Conservation (phyloP, 2,113 vertebrate species). For the Morone chrysops region DNA sequence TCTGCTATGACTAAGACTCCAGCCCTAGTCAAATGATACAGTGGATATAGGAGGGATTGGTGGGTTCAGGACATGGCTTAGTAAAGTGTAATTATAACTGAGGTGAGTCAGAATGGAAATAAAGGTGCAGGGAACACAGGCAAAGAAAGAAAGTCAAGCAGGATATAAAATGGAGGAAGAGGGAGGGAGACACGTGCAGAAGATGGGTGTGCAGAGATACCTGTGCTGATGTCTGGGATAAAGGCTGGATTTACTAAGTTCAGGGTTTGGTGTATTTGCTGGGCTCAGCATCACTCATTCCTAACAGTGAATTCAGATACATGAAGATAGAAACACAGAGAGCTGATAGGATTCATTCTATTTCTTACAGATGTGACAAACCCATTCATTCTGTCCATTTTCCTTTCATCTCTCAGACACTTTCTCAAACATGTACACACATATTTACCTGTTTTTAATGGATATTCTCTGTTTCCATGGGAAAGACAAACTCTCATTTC, state of each 20-base stretch:
- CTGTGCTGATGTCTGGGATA: neutral
- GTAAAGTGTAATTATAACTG: slow-evolving; percentile 19
- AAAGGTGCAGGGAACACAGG: neutral
- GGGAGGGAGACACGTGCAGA: neutral
- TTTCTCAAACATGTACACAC: neutral
- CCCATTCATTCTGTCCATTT: neutral
- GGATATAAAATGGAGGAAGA: slow-evolving; percentile 2
- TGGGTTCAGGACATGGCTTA: slow-evolving; percentile 32
- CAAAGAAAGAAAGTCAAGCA: neutral
- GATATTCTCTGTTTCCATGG: slow-evolving; percentile 1
- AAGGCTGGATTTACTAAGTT: neutral
- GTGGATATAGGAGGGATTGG: slow-evolving; percentile 6
- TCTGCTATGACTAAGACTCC: slow-evolving; percentile 43
- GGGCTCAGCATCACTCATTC: neutral
- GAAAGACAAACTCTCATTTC: neutral
- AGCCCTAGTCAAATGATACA: slow-evolving; percentile 2
- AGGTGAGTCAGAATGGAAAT: slow-evolving; percentile 28
- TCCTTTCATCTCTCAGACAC: neutral
- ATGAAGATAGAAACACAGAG: too few relatives aligned
- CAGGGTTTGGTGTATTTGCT: neutral
- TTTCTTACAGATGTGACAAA: neutral
- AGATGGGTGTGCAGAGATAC: neutral
- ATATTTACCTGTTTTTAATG: neutral
- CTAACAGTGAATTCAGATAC: slow-evolving; percentile 4
- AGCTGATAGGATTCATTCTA: neutral